Base-by-base conservation (phyloP, 2,888 invertebrate genomes). In the Hyles lineata region DNA sequence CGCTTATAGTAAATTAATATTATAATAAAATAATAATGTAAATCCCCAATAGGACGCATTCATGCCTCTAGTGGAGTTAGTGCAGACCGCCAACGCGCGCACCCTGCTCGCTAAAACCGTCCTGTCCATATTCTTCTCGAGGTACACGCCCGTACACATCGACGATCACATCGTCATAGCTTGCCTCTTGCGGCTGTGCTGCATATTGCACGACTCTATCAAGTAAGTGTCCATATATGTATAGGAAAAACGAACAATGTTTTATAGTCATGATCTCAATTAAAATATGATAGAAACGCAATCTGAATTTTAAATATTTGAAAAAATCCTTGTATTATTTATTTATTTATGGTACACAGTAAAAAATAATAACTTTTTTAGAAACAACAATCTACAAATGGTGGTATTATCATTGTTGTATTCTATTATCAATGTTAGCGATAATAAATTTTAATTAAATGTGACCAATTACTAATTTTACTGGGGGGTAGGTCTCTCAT, bases 141-240 rank as follows among this genome's bases (percentile, higher is more conserved):
- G 92, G 93, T 88, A 84, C 89, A 92, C 82, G 81, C 77, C 95
- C 81, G 82, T 94, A 35, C 80, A 87, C 58, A 96, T 97, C 35
- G 96, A 96, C 73, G 98, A 99, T 91, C 97, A 98, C 43, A 97
- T 99, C 58, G 96, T 98, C 71, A 98, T 97, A 73, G 97, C 98
- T 86, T 97, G 98, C 72, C 93, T 99, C 70, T 97, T 98, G 96
- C 97, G 97, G 85, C 95, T 99, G 19, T 98, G 98, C 82, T 97
- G 97, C 84, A 97, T 97, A 78, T 95, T 99, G 82, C 99, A 99
- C 87, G 99, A 99, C 90, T 98, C 98, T 6, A 98, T 99, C 70
- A 98, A 98, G 98, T 98, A 94, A 83, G 85, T 75, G 35, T 6
- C 19, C 55, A 62, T 67, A 52, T 52, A 70, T 35, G 43, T 5